Percentiles rank a stretch among this genome's conserved stretches.
Evolutionary conservation across 2,113 vertebrate species (phyloP).

Genomic region (Parus major): DNA sequence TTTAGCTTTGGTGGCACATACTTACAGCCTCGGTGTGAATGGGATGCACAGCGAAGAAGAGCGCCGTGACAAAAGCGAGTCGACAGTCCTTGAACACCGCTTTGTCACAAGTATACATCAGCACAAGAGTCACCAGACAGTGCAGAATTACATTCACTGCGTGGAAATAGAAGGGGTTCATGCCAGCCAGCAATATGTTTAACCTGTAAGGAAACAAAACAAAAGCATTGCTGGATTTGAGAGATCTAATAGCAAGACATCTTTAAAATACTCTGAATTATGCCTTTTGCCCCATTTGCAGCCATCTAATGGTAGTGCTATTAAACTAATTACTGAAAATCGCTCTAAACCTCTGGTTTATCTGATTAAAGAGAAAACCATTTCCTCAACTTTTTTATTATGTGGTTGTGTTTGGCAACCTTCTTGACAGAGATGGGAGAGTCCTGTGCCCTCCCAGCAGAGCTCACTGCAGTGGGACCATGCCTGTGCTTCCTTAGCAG

Average conservation of each 20-base stretch:
- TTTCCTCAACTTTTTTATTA: not conserved
- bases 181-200: conserved; percentile 88
- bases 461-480: not conserved
- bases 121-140: conserved; percentile 84
- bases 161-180: conserved; percentile 92
- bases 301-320: not conserved
- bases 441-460: not conserved
- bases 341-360: not conserved
- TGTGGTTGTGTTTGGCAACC: not conserved
- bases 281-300: not conserved
- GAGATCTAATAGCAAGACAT: not conserved
- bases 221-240: not conserved
- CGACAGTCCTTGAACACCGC: conserved; percentile 82
- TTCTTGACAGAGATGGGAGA: not conserved
- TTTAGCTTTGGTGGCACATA: conserved; percentile 36
- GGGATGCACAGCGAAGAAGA: conserved; percentile 94
- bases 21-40: conserved; percentile 97
- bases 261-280: not conserved
- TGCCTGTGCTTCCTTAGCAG: not conserved
- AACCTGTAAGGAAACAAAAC: conserved; percentile 75
- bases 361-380: not conserved
- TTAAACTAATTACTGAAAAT: conserved; percentile 3
- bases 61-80: conserved; percentile 83
- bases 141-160: conserved; percentile 88
- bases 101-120: conserved; percentile 87